These are phyloP conservation scores for Antrozous pallidus DNA, from an alignment of 2,797 vertebrate species.

Conservation along the genomic window DNA sequence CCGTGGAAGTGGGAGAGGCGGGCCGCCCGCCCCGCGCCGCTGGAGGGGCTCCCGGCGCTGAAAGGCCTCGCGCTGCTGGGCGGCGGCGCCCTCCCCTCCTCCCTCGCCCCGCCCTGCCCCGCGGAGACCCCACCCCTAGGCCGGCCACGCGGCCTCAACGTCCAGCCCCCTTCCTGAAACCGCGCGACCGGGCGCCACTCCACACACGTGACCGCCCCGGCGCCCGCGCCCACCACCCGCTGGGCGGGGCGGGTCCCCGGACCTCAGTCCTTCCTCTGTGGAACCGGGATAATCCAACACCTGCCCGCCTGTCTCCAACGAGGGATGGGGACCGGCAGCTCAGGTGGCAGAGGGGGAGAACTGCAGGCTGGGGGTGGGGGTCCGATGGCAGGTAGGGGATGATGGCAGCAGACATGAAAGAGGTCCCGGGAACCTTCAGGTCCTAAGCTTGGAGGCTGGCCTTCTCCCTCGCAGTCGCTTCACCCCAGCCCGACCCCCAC, in stretches of 20 bases:
- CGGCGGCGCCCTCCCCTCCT: neutral
- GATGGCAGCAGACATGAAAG: neutral
- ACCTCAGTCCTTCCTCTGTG: neutral
- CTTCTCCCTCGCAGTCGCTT: neutral
- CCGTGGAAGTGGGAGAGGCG: neutral
- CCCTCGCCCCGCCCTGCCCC: conserved; percentile 13
- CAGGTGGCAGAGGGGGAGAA: neutral
- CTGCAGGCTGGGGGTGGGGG: too few relatives aligned
- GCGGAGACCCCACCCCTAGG: conserved; percentile 44
- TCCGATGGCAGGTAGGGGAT: neutral
- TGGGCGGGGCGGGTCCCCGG: neutral
- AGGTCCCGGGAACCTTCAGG: neutral
- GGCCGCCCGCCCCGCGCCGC: neutral
- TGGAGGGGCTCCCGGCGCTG: neutral
- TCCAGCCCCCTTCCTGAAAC: neutral
- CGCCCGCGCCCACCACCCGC: neutral
- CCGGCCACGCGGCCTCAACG: fast-evolving
- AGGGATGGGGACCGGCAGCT: neutral
- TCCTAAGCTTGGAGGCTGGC: neutral
- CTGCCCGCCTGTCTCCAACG: neutral
- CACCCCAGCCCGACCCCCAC: neutral
- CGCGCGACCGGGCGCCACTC: fast-evolving
- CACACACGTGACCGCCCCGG: neutral
- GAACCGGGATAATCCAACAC: neutral
- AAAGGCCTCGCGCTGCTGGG: neutral